Evolutionary conservation across 2,797 vertebrate genomes (phyloP).

Genomic region (Margarornis squamiger): DNA sequence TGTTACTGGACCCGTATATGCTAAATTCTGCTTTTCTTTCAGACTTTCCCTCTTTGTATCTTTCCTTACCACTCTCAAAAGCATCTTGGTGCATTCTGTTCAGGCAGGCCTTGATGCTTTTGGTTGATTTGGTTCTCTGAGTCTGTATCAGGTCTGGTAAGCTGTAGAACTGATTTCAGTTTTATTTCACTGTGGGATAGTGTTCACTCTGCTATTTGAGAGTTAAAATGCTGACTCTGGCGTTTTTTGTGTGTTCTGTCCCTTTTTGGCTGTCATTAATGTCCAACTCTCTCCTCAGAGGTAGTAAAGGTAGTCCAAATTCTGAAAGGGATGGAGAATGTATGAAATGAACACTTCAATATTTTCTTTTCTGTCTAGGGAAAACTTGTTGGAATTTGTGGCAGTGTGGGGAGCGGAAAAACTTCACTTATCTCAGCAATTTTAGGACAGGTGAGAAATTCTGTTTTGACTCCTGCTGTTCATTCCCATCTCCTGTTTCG

Average conservation of each 20-base stretch:
- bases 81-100: not conserved
- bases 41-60: not conserved
- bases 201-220: not conserved
- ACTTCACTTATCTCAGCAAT: constrained; percentile 90
- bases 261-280: not conserved
- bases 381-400: constrained; percentile 90
- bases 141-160: not conserved
- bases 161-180: not conserved
- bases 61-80: not conserved
- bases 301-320: not conserved
- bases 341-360: not conserved
- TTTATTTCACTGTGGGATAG: not conserved
- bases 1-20: not conserved
- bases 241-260: not conserved
- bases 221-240: not conserved
- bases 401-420: constrained; percentile 92
- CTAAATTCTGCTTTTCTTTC: not conserved
- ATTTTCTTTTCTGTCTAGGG: constrained; percentile 74
- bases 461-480: not conserved
- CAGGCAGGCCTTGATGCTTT: not conserved
- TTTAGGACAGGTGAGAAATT: constrained; percentile 88
- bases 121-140: not conserved
- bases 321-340: not conserved
- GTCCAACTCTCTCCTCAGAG: not conserved
- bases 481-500: not conserved